Base-by-base conservation (phyloP, 2,797 vertebrate genomes). In the Carcharodon carcharias region DNA sequence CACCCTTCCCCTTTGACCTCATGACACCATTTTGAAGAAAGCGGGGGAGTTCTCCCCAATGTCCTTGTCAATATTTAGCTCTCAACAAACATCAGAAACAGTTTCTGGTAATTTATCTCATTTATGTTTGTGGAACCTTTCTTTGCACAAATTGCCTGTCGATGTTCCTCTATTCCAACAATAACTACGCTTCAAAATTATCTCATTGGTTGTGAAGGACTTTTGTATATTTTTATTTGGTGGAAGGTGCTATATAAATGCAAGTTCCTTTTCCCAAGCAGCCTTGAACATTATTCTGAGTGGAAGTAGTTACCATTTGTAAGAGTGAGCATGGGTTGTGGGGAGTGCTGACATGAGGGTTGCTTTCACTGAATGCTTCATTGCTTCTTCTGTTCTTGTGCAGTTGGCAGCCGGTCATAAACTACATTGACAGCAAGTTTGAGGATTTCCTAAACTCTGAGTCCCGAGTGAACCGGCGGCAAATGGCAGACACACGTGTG, bases 401-500 rank as follows among this genome's bases (percentile, higher is more conserved):
- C 89, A 96, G 98, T 65, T 98, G 98, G 98, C 98, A 98, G 97
- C 98, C 98, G 0, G 98, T 98, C 94, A 98, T 98, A 9, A 98
- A 98, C 97, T 98, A 98, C 96, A 98, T 98, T 2, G 98, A 98
- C 97, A 98, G 97, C 96, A 98, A 98, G 96, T 98, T 97, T 77
- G 98, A 98, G 96, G 98, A 98, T 97, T 98, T 98, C 97, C 98
- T 98, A 96, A 98, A 98, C 0, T 97, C 98, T 0, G 98, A 98
- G 97, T 98, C 98, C 0, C 97, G 98, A 95, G 98, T 98, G 71
- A 98, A 98, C 97, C 97, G 98, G 96, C 97, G 98, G 85, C 98
- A 98, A 94, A 98, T 98, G 98, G 98, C 98, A 2, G 98, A 98
- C 97, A 98, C 98, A 97, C 96, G 98, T 96, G 98, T 98, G 85